Conservation (phyloP, 2,888 invertebrate species). For the Dysmachus trigonus region DNA sequence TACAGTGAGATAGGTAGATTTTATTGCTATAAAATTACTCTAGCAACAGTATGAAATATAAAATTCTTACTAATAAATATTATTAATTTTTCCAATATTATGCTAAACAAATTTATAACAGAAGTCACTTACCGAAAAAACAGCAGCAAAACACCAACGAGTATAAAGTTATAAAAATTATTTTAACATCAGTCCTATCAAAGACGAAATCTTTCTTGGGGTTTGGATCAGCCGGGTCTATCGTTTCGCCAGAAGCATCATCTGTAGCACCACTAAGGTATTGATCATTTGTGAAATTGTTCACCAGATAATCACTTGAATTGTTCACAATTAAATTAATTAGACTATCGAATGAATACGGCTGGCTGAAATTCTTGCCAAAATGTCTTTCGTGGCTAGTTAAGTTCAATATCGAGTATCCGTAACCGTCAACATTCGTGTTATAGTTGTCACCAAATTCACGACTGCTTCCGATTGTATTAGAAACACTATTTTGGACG, state of each 20-base stretch:
- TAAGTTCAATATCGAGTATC: background rate
- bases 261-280: constrained; percentile 49
- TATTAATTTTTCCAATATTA: no score
- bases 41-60: no score
- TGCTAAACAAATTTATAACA: no score
- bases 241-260: constrained; percentile 51
- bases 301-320: constrained; percentile 15
- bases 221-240: constrained; percentile 50
- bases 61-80: no score
- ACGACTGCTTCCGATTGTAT: constrained; percentile 1
- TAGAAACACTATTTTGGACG: background rate
- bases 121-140: constrained; percentile 77
- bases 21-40: no score
- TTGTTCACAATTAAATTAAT: constrained; percentile 23
- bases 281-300: constrained; percentile 21
- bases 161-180: constrained; percentile 79
- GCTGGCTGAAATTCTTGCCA: background rate
- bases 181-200: constrained; percentile 76
- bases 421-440: background rate
- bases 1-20: no score
- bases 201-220: constrained; percentile 75
- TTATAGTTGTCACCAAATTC: background rate
- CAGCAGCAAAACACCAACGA: constrained; percentile 82
- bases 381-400: background rate
- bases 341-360: background rate